Conservation (phyloP, 1,140 invertebrate genomes). For the Branchinecta lynchi region DNA sequence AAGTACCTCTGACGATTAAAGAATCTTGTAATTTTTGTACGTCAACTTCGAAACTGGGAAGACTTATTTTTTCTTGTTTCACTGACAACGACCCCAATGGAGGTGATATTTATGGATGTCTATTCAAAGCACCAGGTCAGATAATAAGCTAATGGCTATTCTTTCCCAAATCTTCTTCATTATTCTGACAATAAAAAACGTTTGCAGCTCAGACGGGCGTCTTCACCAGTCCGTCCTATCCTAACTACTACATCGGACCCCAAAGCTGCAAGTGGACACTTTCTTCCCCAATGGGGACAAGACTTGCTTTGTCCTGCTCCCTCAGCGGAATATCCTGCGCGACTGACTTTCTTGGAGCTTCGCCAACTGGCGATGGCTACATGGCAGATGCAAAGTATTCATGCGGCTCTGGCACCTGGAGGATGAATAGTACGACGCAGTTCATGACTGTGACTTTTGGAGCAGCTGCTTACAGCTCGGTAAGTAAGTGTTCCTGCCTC, state of each 20-base stretch:
- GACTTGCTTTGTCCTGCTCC: neutral
- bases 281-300: neutral
- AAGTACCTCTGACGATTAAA: too few species aligned
- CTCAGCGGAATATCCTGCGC: neutral
- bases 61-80: too few species aligned
- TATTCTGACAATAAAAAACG: too few species aligned
- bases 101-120: too few species aligned
- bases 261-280: neutral
- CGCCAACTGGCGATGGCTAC: neutral
- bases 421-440: neutral
- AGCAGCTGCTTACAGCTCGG: neutral
- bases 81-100: too few species aligned
- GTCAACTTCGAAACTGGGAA: too few species aligned
- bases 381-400: neutral
- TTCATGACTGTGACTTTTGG: neutral
- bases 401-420: conserved; percentile 7
- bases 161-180: too few species aligned
- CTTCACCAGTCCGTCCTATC: neutral
- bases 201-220: neutral
- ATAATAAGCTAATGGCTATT: too few species aligned
- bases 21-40: too few species aligned
- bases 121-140: too few species aligned
- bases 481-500: too few species aligned
- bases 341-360: neutral
- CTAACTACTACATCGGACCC: conserved; percentile 4